Conservation (phyloP, 2,888 invertebrate genomes). For the Agapetus fuscipes region DNA sequence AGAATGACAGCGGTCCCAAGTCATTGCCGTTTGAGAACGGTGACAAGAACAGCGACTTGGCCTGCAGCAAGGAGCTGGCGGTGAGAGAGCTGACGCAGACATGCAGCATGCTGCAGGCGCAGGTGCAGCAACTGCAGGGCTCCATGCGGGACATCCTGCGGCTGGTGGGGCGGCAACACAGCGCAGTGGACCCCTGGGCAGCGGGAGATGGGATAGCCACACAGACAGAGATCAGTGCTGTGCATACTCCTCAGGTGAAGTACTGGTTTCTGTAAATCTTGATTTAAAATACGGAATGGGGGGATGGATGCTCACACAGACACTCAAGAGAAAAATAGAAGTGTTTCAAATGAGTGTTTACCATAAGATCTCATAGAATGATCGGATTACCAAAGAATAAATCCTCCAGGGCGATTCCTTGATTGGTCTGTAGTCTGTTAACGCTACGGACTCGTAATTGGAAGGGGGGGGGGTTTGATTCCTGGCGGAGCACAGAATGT, state of each 20-base stretch:
- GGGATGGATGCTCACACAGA: too few relatives aligned
- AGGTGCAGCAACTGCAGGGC: slow-evolving; percentile 69
- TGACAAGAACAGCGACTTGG: slow-evolving; percentile 23
- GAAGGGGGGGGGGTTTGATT: too few relatives aligned
- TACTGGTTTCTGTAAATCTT: too few relatives aligned
- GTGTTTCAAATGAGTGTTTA: too few relatives aligned
- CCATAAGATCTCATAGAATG: too few relatives aligned
- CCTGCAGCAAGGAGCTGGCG: slow-evolving; percentile 46
- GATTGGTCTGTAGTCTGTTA: too few relatives aligned
- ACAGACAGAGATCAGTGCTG: slow-evolving; percentile 73
- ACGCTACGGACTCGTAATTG: too few relatives aligned
- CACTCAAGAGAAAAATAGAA: too few relatives aligned
- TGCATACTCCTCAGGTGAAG: slow-evolving; percentile 61
- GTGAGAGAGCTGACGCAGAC: slow-evolving; percentile 67
- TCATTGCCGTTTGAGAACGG: slow-evolving; percentile 15
- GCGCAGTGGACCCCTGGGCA: slow-evolving; percentile 23
- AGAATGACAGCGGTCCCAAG: slow-evolving; percentile 11
- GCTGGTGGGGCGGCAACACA: slow-evolving; percentile 41
- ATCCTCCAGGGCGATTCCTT: too few relatives aligned
- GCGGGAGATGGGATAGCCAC: slow-evolving; percentile 48
- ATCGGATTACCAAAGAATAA: too few relatives aligned
- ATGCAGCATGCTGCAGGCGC: slow-evolving; percentile 61
- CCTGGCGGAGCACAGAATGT: too few relatives aligned
- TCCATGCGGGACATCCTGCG: slow-evolving; percentile 71
- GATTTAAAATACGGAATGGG: too few relatives aligned